Evolutionary conservation across 2,888 invertebrate genomes (phyloP), one percentile per base, ranked within the genome.

Genomic region (Diachrysia chrysitis): DNA sequence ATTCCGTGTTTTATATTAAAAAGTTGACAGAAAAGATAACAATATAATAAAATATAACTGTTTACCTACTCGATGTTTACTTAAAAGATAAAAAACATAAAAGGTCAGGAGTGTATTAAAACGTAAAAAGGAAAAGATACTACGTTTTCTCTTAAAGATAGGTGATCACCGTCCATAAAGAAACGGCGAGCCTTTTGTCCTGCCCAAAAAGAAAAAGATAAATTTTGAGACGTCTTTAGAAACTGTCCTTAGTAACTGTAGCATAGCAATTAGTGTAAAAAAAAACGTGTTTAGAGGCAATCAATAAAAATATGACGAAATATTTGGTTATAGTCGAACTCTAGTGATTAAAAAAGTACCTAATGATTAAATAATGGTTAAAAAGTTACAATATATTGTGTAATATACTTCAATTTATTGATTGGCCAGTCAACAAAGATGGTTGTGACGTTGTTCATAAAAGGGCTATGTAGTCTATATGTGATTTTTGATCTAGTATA

Each of bases 131-230:
- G 42, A 42, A 42, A 42, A 42, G 42, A 42, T 42, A 42, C 42
- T 42, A n/a, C 42, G n/a, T 42, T n/a, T 42, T 42, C 42, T 42
- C 10, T 42, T 42, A n/a, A 42, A n/a, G 42, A 42, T 42, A 42
- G 37, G 37, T 37, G 37, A 37, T 37, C 37, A 14, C 37, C 37
- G 16, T 37, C 6, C 42, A 42, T 42, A 42, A 42, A n/a, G 0
- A 42, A 42, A 42, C 37, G 6, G 29, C 5, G 42, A n/a, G 5
- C 42, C 42, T 42, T n/a, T 42, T 42, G 42, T 42, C 1, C 2
- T 14, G 10, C 14, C 12, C n/a, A 14, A 42, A 42, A 42, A 42
- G n/a, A 6, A n/a, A 32, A 42, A 42, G 42, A 42, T 42, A 42
- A 42, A 37, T 14, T 16, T 37, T 37, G 37, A 37, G 37, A 42